These are phyloP conservation scores for Dorcus parallelipipedus DNA, from an alignment of 2,888 invertebrate genomes.

Conservation along the genomic window DNA sequence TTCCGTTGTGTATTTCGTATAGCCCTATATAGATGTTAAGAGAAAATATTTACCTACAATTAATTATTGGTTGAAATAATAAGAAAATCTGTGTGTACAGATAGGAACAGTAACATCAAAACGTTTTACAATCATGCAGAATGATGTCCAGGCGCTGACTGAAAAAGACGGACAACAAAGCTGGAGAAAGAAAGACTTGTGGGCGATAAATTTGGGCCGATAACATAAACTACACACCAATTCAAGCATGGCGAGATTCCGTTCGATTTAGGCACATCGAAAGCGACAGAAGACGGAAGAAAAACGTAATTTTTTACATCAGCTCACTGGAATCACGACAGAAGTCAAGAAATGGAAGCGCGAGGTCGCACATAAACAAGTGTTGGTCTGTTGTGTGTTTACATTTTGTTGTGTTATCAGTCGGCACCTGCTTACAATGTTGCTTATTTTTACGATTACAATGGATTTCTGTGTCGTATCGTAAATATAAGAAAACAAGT, in stretches of 20 bases:
- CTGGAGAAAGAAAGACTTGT: conserved; percentile 10
- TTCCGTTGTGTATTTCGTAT: too few species aligned
- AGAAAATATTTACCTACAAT: too few species aligned
- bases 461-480: too few species aligned
- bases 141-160: conserved; percentile 42
- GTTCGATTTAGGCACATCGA: conserved; percentile 18
- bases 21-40: too few species aligned
- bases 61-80: too few species aligned
- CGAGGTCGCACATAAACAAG: too few species aligned
- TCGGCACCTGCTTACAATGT: conserved; percentile 41
- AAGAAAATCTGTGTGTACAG: too few species aligned
- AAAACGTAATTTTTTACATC: neutral
- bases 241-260: conserved; percentile 24
- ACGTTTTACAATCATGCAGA: too few species aligned
- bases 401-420: conserved; percentile 29
- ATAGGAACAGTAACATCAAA: too few species aligned
- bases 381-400: too few species aligned
- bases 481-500: too few species aligned
- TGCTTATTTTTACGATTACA: neutral
- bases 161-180: conserved; percentile 29
- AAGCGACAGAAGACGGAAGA: conserved; percentile 16
- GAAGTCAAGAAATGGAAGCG: too few species aligned
- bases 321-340: neutral
- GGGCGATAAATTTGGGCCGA: conserved; percentile 14
- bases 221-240: conserved; percentile 25